Conservation (phyloP, 2,113 vertebrate species). For the Recurvirostra avosetta region DNA sequence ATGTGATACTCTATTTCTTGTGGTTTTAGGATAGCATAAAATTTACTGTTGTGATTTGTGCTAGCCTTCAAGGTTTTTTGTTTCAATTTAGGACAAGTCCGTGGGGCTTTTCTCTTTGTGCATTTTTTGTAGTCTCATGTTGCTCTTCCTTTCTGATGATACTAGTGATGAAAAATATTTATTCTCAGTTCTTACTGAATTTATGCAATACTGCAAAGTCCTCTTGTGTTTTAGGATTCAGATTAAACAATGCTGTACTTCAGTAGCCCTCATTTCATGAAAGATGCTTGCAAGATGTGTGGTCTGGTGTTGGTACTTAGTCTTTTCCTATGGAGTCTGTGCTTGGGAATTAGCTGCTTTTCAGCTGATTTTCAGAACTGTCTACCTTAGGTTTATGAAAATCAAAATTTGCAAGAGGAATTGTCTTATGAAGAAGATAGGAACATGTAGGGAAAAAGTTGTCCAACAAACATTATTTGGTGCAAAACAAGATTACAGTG, state of each 20-base stretch:
- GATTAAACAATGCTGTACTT: neutral
- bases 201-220: neutral
- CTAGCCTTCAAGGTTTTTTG: neutral
- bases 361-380: neutral
- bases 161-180: neutral
- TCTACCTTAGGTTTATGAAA: neutral
- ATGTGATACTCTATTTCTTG: neutral
- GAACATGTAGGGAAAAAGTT: neutral
- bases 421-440: neutral
- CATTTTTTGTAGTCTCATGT: neutral
- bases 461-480: neutral
- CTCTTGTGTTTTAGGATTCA: neutral
- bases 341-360: neutral
- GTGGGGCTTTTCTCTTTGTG: neutral
- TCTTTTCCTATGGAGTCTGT: neutral
- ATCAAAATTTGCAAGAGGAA: neutral
- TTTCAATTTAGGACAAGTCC: slow-evolving; percentile 7
- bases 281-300: neutral
- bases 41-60: neutral
- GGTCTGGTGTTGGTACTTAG: neutral
- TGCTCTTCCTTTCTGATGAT: neutral
- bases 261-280: neutral
- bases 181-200: neutral
- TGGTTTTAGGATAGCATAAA: neutral
- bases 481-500: neutral